A percentile compares a stretch with the other conserved stretches of the same genome.
Evolutionary conservation across 2,888 invertebrate genomes (phyloP).

Genomic region (Diadegma fenestrale): DNA sequence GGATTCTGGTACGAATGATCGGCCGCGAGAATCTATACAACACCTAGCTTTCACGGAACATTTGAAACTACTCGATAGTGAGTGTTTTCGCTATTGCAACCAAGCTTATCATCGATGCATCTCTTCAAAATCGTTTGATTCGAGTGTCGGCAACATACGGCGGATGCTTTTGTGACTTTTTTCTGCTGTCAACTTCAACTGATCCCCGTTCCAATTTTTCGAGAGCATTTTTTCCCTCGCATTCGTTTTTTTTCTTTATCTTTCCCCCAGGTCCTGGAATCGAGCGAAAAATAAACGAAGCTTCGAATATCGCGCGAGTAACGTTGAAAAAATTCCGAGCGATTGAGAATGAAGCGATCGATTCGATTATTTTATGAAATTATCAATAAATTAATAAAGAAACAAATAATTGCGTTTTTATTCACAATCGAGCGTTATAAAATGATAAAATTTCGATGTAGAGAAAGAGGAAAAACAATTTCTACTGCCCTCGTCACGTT

Average conservation of each 20-base stretch:
- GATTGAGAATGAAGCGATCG: too few relatives aligned
- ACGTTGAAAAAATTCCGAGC: too few relatives aligned
- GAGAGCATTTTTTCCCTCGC: neutral
- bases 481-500: neutral
- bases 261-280: neutral
- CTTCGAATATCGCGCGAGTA: too few relatives aligned
- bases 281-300: too few relatives aligned
- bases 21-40: conserved; percentile 53
- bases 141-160: conserved; percentile 12
- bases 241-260: neutral
- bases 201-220: neutral
- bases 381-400: too few relatives aligned
- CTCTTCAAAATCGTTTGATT: conserved; percentile 49
- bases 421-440: neutral
- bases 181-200: neutral
- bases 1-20: conserved; percentile 34
- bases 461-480: neutral
- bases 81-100: neutral
- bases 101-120: conserved; percentile 56
- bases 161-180: conserved; percentile 12
- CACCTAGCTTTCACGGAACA: conserved; percentile 62
- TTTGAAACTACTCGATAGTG: conserved; percentile 29
- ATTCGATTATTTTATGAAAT: too few relatives aligned
- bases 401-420: neutral
- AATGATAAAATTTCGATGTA: neutral